phyloP scores from a whole-genome alignment of 2,797 vertebrate species.

The Sebastes minor region DNA sequence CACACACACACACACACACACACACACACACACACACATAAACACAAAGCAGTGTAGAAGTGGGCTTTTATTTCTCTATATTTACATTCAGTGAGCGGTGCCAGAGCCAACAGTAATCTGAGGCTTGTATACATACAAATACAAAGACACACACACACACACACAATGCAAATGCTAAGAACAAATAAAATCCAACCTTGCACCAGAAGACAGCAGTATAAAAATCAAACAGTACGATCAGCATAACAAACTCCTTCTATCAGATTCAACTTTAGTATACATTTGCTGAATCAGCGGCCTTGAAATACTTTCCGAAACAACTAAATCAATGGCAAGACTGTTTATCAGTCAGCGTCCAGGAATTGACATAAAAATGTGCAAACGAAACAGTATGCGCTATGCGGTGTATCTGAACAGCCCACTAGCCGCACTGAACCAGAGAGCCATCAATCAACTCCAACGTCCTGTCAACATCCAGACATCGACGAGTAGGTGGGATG shows the following conservation, averaged over 20 bases:
- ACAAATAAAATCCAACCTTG: background rate
- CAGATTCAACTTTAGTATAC: background rate
- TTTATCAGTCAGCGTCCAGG: constrained; percentile 18
- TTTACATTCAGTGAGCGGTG: background rate
- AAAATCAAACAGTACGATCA: constrained; percentile 16
- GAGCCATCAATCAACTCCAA: constrained; percentile 44
- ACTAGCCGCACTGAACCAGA: constrained; percentile 1
- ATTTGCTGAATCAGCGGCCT: constrained; percentile 14
- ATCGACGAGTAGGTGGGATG: constrained; percentile 2
- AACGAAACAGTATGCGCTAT: background rate
- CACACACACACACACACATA: background rate
- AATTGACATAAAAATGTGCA: constrained; percentile 30
- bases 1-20: background rate
- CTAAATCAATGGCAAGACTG: background rate
- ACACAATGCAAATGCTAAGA: background rate
- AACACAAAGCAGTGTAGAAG: background rate
- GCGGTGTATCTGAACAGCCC: background rate
- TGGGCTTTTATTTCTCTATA: background rate
- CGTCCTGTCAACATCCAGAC: constrained; percentile 39
- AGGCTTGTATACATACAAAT: background rate
- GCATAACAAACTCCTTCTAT: background rate
- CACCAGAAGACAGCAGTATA: background rate
- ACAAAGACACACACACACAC: background rate
- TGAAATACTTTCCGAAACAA: background rate
- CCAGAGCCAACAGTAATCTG: background rate